Evolutionary conservation across 2,797 vertebrate species (phyloP).

Genomic region (Atherinosoma microstoma): DNA sequence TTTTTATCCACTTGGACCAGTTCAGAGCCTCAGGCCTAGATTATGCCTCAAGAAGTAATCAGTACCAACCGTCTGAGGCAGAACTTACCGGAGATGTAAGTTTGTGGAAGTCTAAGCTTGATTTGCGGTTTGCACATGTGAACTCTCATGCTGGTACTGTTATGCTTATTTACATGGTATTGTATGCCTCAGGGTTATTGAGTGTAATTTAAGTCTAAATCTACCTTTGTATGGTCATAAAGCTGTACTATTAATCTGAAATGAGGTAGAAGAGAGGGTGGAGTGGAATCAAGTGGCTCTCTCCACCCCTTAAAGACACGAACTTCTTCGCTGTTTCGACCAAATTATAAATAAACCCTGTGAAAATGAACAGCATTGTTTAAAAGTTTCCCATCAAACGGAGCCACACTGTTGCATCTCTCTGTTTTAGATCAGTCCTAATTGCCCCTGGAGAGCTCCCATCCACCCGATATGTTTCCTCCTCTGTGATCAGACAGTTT

Average conservation of each 20-base stretch:
- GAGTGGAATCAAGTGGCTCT: too few species aligned
- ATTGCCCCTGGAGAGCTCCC: conserved; percentile 7
- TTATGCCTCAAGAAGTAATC: too few species aligned
- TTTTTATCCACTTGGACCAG: too few species aligned
- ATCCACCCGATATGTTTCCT: conserved; percentile 8
- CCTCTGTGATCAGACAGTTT: conserved; percentile 17
- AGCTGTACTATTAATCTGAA: not conserved
- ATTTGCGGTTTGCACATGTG: too few species aligned
- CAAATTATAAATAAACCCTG: not conserved
- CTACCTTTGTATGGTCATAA: not conserved
- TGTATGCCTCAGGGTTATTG: not conserved
- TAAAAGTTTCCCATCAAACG: not conserved
- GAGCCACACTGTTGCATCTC: not conserved
- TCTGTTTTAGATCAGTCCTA: not conserved
- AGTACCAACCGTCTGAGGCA: too few species aligned
- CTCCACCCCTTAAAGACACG: too few species aligned
- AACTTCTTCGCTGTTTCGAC: too few species aligned
- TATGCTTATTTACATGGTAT: not conserved
- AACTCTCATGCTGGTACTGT: not conserved
- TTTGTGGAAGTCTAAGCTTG: too few species aligned
- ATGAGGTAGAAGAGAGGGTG: not conserved
- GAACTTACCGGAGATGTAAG: too few species aligned
- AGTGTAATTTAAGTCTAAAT: not conserved
- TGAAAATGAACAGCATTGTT: not conserved
- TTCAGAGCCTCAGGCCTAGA: too few species aligned